phyloP scores from a whole-genome alignment of 2,888 invertebrate species.

The Anthoptus insignis region DNA sequence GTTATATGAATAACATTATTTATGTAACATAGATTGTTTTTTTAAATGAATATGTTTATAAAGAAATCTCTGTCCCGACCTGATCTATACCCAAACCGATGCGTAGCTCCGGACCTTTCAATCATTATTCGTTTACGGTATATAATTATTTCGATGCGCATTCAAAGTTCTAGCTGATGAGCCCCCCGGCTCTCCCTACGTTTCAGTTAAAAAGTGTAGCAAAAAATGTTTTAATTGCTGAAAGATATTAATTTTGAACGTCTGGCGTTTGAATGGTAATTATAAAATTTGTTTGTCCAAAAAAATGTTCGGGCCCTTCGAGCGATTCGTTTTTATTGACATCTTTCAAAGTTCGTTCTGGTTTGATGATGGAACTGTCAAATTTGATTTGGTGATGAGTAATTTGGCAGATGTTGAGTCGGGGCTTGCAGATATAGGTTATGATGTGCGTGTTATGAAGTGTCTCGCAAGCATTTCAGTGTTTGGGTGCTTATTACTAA shows the following conservation, averaged over 20 bases:
- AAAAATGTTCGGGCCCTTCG: constrained; percentile 15
- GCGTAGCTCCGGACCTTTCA: constrained; percentile 73
- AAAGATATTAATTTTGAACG: constrained; percentile 66
- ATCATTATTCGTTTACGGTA: constrained; percentile 77
- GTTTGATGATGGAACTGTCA: background rate
- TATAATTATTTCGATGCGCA: constrained; percentile 84
- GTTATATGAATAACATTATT: too few species aligned
- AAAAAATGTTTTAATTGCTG: constrained; percentile 77
- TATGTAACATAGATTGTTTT: too few species aligned
- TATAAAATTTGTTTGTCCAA: constrained; percentile 36
- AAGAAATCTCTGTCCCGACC: background rate
- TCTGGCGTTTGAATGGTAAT: constrained; percentile 41
- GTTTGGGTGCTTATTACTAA: too few species aligned
- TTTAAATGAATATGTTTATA: too few species aligned
- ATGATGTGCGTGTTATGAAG: too few species aligned
- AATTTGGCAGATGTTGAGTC: constrained; percentile 2
- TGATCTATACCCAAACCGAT: constrained; percentile 59
- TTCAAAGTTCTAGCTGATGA: constrained; percentile 67
- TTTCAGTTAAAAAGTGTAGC: constrained; percentile 34
- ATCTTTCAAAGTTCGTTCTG: constrained; percentile 7
- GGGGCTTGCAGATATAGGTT: too few species aligned
- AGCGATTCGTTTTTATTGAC: constrained; percentile 26
- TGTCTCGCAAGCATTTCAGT: too few species aligned
- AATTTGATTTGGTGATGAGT: background rate
- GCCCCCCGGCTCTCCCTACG: constrained; percentile 62